These are phyloP conservation scores for Cryptocephalus primarius DNA, from an alignment of 2,888 invertebrate species.

Conservation along the genomic window DNA sequence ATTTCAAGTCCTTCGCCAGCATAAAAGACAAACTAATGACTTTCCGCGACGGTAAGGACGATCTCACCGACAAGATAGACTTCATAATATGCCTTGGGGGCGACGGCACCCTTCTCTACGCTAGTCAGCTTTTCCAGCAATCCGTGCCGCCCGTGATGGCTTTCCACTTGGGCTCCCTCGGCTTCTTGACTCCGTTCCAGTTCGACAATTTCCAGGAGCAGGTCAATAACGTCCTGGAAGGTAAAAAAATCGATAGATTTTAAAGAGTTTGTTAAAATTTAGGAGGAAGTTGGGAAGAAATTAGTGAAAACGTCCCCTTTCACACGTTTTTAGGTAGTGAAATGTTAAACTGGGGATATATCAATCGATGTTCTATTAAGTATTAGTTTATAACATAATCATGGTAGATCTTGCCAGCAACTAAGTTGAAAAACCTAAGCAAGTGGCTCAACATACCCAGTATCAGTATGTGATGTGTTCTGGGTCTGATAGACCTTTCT, in stretches of 20 bases:
- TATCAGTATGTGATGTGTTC: too few species aligned
- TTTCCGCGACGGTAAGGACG: slow-evolving; percentile 81
- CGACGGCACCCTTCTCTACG: slow-evolving; percentile 92
- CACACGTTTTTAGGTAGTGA: too few species aligned
- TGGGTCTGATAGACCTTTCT: too few species aligned
- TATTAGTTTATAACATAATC: too few species aligned
- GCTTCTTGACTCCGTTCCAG: slow-evolving; percentile 92
- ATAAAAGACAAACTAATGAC: slow-evolving; percentile 81
- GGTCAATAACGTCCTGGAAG: slow-evolving; percentile 88
- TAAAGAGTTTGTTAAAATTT: too few species aligned
- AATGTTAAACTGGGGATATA: too few species aligned
- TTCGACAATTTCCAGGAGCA: slow-evolving; percentile 91
- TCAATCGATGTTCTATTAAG: too few species aligned
- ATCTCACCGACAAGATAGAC: slow-evolving; percentile 92
- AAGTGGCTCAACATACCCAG: too few species aligned
- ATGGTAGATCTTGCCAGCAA: too few species aligned
- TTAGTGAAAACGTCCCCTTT: too few species aligned
- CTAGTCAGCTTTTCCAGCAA: slow-evolving; percentile 89
- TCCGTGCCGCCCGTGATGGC: slow-evolving; percentile 98
- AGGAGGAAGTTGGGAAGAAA: too few species aligned
- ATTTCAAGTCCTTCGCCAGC: slow-evolving; percentile 61
- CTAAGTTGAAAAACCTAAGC: too few species aligned
- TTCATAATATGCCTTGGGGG: slow-evolving; percentile 95
- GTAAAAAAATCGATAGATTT: slow-evolving; percentile 35
- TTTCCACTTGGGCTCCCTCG: slow-evolving; percentile 91